phyloP scores from a whole-genome alignment of 2,888 invertebrate genomes.

The Acronicta aceris region DNA sequence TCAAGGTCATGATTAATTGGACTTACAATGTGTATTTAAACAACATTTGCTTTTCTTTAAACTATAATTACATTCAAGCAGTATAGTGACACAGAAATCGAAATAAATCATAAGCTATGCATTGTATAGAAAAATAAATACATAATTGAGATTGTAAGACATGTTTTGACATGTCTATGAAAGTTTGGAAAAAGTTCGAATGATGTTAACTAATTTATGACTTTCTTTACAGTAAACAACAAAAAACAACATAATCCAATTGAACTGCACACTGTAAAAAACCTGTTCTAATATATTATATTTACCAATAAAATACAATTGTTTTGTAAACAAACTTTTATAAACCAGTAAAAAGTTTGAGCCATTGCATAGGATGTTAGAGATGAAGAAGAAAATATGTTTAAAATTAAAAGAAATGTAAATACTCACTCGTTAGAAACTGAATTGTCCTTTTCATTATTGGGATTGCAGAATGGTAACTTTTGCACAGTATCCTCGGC shows the following conservation, averaged over 20 bases:
- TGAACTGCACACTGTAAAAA: constrained; percentile 1
- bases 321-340: constrained; percentile 59
- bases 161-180: constrained; percentile 41
- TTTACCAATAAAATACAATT: constrained; percentile 22
- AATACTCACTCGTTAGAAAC: constrained; percentile 78
- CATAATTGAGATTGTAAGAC: constrained; percentile 10
- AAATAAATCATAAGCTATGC: not conserved
- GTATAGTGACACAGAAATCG: not conserved
- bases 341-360: constrained; percentile 1
- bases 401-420: constrained; percentile 11
- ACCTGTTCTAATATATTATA: constrained; percentile 28
- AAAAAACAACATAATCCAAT: not conserved
- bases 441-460: constrained; percentile 69
- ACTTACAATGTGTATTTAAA: constrained; percentile 13
- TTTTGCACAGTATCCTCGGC: constrained; percentile 81
- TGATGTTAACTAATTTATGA: not conserved
- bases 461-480: constrained; percentile 85
- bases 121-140: constrained; percentile 36
- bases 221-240: not conserved
- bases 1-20: constrained; percentile 47
- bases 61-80: not conserved
- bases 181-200: constrained; percentile 16
- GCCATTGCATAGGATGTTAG: not conserved
- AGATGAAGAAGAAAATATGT: not conserved
- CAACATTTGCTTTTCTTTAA: constrained; percentile 25